Percentiles rank a stretch among this genome's conserved stretches.
These are phyloP conservation scores for Poeciliopsis prolifica DNA, from an alignment of 2,113 vertebrate genomes.

Conservation along the genomic window DNA sequence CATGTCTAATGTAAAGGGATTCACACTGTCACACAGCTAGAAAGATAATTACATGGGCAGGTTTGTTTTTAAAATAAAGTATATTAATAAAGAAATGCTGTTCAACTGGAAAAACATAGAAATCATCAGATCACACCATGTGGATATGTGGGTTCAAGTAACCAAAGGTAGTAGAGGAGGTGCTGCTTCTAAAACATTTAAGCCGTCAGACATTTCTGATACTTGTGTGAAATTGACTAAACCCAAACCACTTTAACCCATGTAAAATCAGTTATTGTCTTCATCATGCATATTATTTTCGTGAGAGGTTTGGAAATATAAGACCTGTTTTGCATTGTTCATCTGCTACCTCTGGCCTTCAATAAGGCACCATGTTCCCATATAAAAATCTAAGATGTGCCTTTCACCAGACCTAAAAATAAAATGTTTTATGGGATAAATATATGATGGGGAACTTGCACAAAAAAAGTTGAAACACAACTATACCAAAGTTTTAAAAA, in stretches of 20 bases:
- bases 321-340: constrained; percentile 19
- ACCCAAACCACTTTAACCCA: background rate
- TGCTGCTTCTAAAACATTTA: constrained; percentile 5
- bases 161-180: background rate
- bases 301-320: constrained; percentile 30
- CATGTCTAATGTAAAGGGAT: constrained; percentile 17
- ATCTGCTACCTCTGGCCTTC: constrained; percentile 20
- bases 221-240: constrained; percentile 8
- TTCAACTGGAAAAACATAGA: constrained; percentile 10
- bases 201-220: constrained; percentile 6
- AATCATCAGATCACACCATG: constrained; percentile 10
- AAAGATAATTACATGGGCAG: constrained; percentile 33
- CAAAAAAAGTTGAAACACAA: constrained; percentile 22
- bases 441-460: background rate
- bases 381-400: constrained; percentile 50
- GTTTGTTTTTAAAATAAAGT: constrained; percentile 23
- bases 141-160: background rate
- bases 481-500: constrained; percentile 43
- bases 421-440: background rate
- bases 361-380: constrained; percentile 67
- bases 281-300: constrained; percentile 15
- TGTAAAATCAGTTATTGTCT: constrained; percentile 11
- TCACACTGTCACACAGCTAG: constrained; percentile 11
- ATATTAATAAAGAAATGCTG: constrained; percentile 1
- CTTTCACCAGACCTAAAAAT: constrained; percentile 38